phyloP scores from a whole-genome alignment of 1,140 invertebrate species.

The Maconellicoccus hirsutus region DNA sequence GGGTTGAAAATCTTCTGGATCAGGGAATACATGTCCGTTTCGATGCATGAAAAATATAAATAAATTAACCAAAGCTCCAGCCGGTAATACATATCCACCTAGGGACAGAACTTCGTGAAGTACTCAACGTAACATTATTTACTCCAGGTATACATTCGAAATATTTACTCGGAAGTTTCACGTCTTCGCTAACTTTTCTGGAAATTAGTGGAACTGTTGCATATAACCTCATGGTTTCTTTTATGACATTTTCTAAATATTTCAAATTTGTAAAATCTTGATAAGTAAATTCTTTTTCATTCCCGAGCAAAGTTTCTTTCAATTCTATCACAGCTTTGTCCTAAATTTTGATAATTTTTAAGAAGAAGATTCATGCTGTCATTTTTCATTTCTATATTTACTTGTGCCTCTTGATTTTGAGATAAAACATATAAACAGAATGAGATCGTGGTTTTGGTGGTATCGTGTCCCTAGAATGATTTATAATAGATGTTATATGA shows the following conservation, averaged over 20 bases:
- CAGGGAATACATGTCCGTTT: slow-evolving; percentile 52
- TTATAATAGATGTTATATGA: no score
- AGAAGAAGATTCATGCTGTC: not conserved
- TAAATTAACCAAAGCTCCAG: slow-evolving; percentile 36
- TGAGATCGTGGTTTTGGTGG: not conserved
- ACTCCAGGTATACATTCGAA: not conserved
- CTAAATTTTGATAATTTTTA: slow-evolving; percentile 10
- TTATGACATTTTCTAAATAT: slow-evolving; percentile 50
- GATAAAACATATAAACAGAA: not conserved
- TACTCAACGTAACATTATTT: not conserved
- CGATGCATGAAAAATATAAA: slow-evolving; percentile 48
- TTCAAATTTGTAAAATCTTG: slow-evolving; percentile 42
- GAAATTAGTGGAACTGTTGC: slow-evolving; percentile 46
- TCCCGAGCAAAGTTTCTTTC: slow-evolving; percentile 20
- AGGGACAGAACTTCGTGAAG: not conserved
- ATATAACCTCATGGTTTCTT: slow-evolving; percentile 47
- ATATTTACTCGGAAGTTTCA: not conserved
- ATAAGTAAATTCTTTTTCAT: slow-evolving; percentile 17
- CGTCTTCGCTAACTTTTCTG: slow-evolving; percentile 30
- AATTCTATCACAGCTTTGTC: slow-evolving; percentile 23
- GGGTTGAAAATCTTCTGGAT: slow-evolving; percentile 61
- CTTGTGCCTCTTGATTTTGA: not conserved
- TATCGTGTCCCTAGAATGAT: slow-evolving; percentile 10
- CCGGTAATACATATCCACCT: slow-evolving; percentile 33
- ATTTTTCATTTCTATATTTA: not conserved